Evolutionary conservation across 2,888 invertebrate species (phyloP), one percentile per base, ranked within the genome.

Genomic region (Callyntrura sp.): DNA sequence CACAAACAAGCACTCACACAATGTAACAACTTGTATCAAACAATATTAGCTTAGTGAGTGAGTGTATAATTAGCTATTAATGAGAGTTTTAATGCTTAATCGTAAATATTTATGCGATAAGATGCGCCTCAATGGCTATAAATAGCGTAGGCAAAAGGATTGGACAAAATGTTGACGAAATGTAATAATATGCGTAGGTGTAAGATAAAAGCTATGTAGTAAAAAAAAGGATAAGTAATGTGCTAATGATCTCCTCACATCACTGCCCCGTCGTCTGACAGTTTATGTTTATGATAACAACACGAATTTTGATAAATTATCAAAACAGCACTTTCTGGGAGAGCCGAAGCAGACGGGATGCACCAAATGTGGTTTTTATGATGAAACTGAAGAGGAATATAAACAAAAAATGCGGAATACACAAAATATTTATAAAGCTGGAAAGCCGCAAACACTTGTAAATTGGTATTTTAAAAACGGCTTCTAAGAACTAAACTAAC

Each of bases 61-160:
- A 25, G 55, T 8, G 35, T n/a, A 70, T 73, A 78, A 78, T 78
- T 25, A 78, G 57, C 79, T 20, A 57, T 48, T 48, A 48, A 76
- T 9, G 76, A 78, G 20, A 55, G 76, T 57, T 35, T 35, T 35
- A 35, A 35, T 35, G 35, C 35, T 35, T 55, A 9, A 23, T 43
- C 3, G 3, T 73, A 73, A 73, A 73, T 73, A 73, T 73, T 73
- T 73, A 73, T 48, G 48, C 45, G 73, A 73, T 73, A 73, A 73
- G 73, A 79, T 79, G 55, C 57, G 25, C 17, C 57, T 57, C 28
- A 79, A 28, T 57, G 35, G 17, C 79, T 79, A 79, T 79, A 79
- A 79, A 55, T 79, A 79, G 79, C 48, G 20, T 76, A 17, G 23
- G 48, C 48, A 76, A 79, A 79, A 28, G 11, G 17, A 28, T 57